Percentiles rank a stretch among this genome's conserved stretches.
Evolutionary conservation across 2,888 invertebrate species (phyloP).

Genomic region (Netelia inedita): DNA sequence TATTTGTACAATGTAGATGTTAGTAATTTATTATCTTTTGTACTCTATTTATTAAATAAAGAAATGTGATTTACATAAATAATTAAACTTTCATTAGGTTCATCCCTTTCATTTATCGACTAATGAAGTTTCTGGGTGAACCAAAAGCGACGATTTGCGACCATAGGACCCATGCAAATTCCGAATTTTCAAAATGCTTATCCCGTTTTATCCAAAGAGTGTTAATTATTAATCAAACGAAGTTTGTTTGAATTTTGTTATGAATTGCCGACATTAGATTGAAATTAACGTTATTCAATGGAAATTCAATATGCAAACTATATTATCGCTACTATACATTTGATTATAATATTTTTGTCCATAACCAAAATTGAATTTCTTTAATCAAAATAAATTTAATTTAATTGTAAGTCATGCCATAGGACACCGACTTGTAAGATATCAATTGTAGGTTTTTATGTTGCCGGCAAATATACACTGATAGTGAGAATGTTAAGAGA

Average conservation of each 20-base stretch:
- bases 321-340: too few relatives aligned
- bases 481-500: background rate
- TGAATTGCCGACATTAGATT: background rate
- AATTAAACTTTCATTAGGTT: background rate
- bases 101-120: background rate
- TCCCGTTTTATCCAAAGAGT: background rate
- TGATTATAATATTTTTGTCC: too few relatives aligned
- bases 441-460: slow-evolving; percentile 21
- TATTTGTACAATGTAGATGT: slow-evolving; percentile 64
- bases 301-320: too few relatives aligned
- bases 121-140: background rate
- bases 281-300: background rate
- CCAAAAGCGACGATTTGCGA: background rate
- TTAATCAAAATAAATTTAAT: background rate
- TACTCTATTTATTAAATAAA: slow-evolving; percentile 68
- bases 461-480: background rate
- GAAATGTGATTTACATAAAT: slow-evolving; percentile 62
- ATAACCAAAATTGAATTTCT: too few relatives aligned
- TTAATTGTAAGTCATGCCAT: background rate
- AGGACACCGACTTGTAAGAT: background rate
- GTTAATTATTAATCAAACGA: too few relatives aligned
- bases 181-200: background rate
- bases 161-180: background rate
- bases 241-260: too few relatives aligned
- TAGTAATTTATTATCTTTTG: slow-evolving; percentile 75